phyloP scores from a whole-genome alignment of 2,888 invertebrate genomes.

The Hemaris fuciformis region DNA sequence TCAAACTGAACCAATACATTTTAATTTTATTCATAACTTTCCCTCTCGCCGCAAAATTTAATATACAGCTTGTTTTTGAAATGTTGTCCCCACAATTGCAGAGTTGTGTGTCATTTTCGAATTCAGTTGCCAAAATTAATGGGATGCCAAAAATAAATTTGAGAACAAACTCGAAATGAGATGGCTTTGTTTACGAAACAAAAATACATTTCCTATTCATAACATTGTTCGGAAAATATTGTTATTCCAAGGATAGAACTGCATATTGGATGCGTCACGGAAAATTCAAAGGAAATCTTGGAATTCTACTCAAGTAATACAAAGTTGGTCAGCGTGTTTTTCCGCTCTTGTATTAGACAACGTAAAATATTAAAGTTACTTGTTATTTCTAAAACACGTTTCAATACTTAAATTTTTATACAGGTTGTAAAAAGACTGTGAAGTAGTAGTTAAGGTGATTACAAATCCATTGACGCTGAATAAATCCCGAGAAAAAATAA shows the following conservation, averaged over 20 bases:
- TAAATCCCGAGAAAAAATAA: too few relatives aligned
- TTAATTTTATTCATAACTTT: background rate
- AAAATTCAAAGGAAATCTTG: background rate
- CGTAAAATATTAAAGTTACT: background rate
- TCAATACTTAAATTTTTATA: too few relatives aligned
- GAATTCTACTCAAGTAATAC: background rate
- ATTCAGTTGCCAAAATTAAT: background rate
- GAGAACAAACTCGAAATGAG: background rate
- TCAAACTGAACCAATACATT: background rate
- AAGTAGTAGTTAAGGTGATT: too few relatives aligned
- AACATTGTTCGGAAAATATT: background rate
- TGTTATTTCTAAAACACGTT: too few relatives aligned
- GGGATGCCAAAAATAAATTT: background rate
- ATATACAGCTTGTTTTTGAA: background rate
- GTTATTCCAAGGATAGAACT: background rate
- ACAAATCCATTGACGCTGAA: too few relatives aligned
- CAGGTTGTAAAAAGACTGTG: too few relatives aligned
- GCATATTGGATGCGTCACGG: background rate
- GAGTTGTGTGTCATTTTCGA: background rate
- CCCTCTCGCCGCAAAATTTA: background rate
- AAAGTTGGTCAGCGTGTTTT: background rate
- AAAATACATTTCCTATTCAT: background rate
- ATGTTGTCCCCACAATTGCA: background rate
- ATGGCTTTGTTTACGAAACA: background rate
- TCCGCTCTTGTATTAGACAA: background rate